Evolutionary conservation across 64 coral and sea anemone genomes (phyloP).

Genomic region (Astreopora myriophthalma): DNA sequence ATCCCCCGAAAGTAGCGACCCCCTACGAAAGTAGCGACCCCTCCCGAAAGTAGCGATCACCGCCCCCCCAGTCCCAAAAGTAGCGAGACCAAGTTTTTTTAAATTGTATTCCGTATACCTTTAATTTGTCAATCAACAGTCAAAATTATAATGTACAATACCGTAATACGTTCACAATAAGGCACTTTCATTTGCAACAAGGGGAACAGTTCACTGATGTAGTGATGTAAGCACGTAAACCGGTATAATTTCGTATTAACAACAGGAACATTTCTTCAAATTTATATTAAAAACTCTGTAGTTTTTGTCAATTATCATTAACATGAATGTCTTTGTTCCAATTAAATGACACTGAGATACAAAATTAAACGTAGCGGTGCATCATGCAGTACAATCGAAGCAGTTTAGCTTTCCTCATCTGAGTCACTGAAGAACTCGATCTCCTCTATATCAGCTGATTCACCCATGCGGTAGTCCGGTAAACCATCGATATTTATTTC

Average conservation of each 20-base stretch:
- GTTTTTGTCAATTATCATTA: background rate
- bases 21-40: background rate
- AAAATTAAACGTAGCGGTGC: slow-evolving; percentile 52
- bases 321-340: slow-evolving; percentile 1
- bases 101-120: slow-evolving; percentile 4
- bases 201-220: slow-evolving; percentile 38
- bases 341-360: slow-evolving; percentile 12
- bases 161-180: slow-evolving; percentile 47
- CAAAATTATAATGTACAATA: too few species aligned
- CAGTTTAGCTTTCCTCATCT: too few species aligned
- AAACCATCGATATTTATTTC: slow-evolving; percentile 32
- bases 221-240: slow-evolving; percentile 29
- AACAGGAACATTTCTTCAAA: slow-evolving; percentile 53
- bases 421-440: slow-evolving; percentile 14
- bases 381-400: slow-evolving; percentile 58
- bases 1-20: background rate
- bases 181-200: slow-evolving; percentile 46
- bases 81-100: too few species aligned
- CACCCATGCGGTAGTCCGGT: background rate
- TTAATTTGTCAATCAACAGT: slow-evolving; percentile 36
- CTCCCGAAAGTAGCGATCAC: background rate
- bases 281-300: slow-evolving; percentile 17
- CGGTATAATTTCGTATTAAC: slow-evolving; percentile 49
- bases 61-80: background rate
- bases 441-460: slow-evolving; percentile 35